Percentiles rank a stretch among this genome's conserved stretches.
These are phyloP conservation scores for Plebejus anna DNA, from an alignment of 2,888 invertebrate species.

Conservation along the genomic window DNA sequence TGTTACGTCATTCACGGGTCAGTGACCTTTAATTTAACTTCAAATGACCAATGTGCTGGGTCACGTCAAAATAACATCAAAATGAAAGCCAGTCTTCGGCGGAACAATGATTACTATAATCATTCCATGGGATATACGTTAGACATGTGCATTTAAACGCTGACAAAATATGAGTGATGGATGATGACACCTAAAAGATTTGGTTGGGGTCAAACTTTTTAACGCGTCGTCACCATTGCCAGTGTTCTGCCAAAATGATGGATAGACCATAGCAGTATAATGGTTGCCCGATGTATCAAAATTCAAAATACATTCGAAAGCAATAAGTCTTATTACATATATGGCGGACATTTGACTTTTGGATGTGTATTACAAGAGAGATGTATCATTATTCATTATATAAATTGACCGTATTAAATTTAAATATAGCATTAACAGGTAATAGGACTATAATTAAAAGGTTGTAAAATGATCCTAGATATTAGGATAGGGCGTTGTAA, in stretches of 20 bases:
- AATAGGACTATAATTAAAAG: not conserved
- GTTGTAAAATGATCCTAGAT: not conserved
- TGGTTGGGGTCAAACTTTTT: not conserved
- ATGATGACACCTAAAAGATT: constrained; percentile 10
- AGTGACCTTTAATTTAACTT: constrained; percentile 47
- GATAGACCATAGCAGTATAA: not conserved
- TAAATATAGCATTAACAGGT: not conserved
- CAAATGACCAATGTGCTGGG: constrained; percentile 38
- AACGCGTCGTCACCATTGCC: not conserved
- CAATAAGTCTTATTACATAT: not conserved
- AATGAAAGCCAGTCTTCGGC: constrained; percentile 7
- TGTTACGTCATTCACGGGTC: constrained; percentile 51
- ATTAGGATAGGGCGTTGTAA: not conserved
- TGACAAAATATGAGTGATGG: constrained; percentile 13
- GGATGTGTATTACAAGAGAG: not conserved
- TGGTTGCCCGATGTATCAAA: not conserved
- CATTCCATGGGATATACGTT: constrained; percentile 7
- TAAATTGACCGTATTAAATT: not conserved
- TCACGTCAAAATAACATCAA: constrained; percentile 30
- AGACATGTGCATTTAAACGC: not conserved
- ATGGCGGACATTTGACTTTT: not conserved
- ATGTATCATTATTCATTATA: not conserved
- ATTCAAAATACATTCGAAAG: not conserved
- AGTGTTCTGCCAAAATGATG: constrained; percentile 5
- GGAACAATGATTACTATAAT: constrained; percentile 28